phyloP scores from a whole-genome alignment of 2,113 vertebrate genomes.

The Pituophis catenifer region DNA sequence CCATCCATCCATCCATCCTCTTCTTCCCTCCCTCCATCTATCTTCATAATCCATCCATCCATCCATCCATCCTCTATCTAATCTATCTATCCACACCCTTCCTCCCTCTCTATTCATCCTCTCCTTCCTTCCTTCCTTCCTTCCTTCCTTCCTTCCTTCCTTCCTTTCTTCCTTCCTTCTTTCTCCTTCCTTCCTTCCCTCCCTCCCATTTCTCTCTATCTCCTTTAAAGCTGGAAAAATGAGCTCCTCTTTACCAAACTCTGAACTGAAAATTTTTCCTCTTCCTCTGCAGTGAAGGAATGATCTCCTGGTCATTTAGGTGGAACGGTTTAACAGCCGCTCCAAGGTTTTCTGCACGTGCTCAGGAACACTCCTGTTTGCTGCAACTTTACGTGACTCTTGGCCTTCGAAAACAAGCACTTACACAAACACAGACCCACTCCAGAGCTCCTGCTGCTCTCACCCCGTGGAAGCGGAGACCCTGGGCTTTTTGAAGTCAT shows the following conservation, averaged over 20 bases:
- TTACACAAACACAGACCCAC: neutral
- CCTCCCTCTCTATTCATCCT: no score
- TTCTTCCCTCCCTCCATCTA: no score
- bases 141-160: neutral
- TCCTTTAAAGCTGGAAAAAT: neutral
- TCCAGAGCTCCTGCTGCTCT: neutral
- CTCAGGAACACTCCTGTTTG: neutral
- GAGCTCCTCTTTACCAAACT: neutral
- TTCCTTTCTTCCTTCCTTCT: neutral
- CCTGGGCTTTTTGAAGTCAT: neutral
- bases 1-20: no score
- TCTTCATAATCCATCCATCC: no score
- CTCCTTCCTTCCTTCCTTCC: neutral
- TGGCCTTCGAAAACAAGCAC: neutral
- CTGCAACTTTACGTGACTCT: neutral
- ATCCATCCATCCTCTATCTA: no score
- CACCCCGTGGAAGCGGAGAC: neutral
- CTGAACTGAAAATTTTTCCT: neutral
- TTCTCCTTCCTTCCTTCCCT: no score
- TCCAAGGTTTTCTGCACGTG: neutral
- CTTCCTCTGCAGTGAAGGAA: no score
- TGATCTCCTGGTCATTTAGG: neutral
- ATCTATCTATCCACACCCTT: no score
- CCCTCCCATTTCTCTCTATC: neutral
- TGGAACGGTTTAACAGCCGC: neutral